Conservation (phyloP, 2,113 vertebrate species). For the Jaculus jaculus region DNA sequence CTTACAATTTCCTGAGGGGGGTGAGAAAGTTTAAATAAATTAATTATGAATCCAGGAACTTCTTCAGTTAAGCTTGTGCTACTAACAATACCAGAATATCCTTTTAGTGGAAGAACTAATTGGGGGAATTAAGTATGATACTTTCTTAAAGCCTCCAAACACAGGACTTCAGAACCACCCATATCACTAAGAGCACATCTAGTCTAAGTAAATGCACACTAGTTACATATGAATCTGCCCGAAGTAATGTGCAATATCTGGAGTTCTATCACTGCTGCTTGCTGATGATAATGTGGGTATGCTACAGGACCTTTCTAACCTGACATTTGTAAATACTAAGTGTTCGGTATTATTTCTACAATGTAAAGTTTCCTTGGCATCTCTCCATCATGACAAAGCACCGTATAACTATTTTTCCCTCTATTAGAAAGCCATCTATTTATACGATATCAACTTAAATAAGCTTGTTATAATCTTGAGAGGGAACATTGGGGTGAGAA, state of each 20-base stretch:
- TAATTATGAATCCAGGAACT: neutral
- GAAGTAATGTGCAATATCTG: neutral
- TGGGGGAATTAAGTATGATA: neutral
- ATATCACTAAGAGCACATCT: neutral
- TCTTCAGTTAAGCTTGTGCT: neutral
- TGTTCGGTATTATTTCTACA: neutral
- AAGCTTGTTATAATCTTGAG: constrained; percentile 27
- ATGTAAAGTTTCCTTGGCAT: neutral
- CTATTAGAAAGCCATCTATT: neutral
- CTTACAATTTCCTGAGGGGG: neutral
- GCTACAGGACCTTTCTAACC: neutral
- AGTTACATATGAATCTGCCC: neutral
- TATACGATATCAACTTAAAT: constrained; percentile 38
- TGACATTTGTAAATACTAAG: constrained; percentile 25
- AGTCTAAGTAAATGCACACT: neutral
- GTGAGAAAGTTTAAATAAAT: constrained; percentile 12
- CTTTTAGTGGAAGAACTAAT: constrained; percentile 36
- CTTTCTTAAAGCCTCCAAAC: neutral
- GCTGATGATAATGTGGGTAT: neutral
- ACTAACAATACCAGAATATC: neutral
- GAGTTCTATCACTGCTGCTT: neutral
- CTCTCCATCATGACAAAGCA: constrained; percentile 2
- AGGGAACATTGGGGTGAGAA: neutral
- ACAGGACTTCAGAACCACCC: neutral
- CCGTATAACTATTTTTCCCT: neutral